Evolutionary conservation across 2,888 invertebrate species (phyloP), one percentile per base, ranked within the genome.

Genomic region (Papilio demoleus): DNA sequence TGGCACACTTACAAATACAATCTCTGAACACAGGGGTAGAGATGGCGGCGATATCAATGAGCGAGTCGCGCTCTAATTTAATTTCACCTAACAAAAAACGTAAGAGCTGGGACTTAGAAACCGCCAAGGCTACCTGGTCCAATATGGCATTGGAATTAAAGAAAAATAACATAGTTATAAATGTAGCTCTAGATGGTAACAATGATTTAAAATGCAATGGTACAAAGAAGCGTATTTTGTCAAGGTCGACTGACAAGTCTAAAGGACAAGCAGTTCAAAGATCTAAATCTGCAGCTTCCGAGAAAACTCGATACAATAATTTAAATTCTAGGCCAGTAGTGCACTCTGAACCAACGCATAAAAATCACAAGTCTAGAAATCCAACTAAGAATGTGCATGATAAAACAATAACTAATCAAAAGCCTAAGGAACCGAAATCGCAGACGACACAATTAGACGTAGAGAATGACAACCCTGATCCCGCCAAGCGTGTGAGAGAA

Each of bases 1-100:
- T 95, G 27, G 95, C 95, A 11, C 94, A 95, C 77, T 86, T 95
- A 59, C 93, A 94, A 81, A 90, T 93, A 72, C 92, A 91, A 71
- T 90, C 92, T 0, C 70, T 88, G 14, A 89, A 79, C 61, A 91
- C 88, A 14, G 93, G 93, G 22, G 82, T 93, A 27, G 93, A 92
- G 61, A 83, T 93, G 74, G 86, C 79, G 38, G 85, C 86, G n/a
- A 91, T 93, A 73, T 93, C 93, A 3, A 93, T 93, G 93, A 93
- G 92, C 45, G 93, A 93, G 71, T 92, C 92, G 1, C 73, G 84
- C 2, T 88, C 90, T 3, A 89, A 88, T 70, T 74, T 92, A 3
- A 82, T 71, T 68, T 76, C 79, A 11, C 77, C 83, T 17, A 78
- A 75, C 68, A 91, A 88, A 70, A 92, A 92, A 75, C 82, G 93